A percentile compares a stretch with the other conserved stretches of the same genome.
phyloP scores from a whole-genome alignment of 2,888 invertebrate genomes.

The Drosophila phalerata region DNA sequence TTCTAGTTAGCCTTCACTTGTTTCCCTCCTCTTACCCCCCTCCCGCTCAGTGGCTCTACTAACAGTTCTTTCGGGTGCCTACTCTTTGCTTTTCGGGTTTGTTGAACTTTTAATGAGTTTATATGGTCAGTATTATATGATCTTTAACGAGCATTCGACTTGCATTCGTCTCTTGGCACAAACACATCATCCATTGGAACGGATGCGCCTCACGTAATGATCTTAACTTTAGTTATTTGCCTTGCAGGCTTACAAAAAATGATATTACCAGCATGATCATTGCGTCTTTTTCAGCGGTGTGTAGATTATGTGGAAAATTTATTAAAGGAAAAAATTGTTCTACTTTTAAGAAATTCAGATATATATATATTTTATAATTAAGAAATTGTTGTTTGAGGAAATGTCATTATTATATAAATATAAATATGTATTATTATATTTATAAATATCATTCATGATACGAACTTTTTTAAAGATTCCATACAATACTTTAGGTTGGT shows the following conservation, averaged over 20 bases:
- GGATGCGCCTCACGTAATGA: slow-evolving; percentile 10
- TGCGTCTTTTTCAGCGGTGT: background rate
- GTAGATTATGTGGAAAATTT: background rate
- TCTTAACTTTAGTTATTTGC: slow-evolving; percentile 4
- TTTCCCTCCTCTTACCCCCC: background rate
- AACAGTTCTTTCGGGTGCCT: slow-evolving; percentile 65
- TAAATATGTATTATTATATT: too few relatives aligned
- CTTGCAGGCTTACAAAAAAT: background rate
- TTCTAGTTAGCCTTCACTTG: slow-evolving; percentile 54
- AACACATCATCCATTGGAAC: slow-evolving; percentile 3
- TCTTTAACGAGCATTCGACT: slow-evolving; percentile 59
- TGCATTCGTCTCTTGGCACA: slow-evolving; percentile 9
- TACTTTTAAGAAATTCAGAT: background rate
- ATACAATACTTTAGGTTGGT: too few relatives aligned
- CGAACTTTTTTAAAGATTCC: too few relatives aligned
- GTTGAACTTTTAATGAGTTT: slow-evolving; percentile 77
- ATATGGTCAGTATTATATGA: slow-evolving; percentile 64
- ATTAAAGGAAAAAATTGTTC: background rate
- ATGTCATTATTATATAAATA: too few relatives aligned
- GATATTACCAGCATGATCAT: slow-evolving; percentile 1
- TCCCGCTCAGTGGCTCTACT: slow-evolving; percentile 30
- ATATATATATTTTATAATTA: too few relatives aligned
- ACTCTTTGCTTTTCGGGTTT: slow-evolving; percentile 52
- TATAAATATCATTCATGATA: background rate
- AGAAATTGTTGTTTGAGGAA: too few relatives aligned